Evolutionary conservation across 1,140 invertebrate species (phyloP).

Genomic region (Zaprionus ornatus): DNA sequence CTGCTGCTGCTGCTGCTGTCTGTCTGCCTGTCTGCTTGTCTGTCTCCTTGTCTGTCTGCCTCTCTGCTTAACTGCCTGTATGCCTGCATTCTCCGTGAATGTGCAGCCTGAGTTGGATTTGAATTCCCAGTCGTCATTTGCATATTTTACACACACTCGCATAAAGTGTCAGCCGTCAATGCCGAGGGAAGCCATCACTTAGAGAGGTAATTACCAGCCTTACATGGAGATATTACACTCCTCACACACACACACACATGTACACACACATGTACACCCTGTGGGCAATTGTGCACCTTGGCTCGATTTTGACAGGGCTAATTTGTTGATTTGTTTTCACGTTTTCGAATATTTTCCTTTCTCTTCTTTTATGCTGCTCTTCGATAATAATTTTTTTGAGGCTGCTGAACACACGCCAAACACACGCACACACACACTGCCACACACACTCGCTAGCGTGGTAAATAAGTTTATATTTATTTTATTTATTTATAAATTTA

Average conservation of each 20-base stretch:
- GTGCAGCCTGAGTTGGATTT: conserved; percentile 20
- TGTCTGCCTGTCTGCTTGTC: conserved; percentile 8
- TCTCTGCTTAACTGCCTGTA: conserved; percentile 3
- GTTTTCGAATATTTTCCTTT: conserved; percentile 18
- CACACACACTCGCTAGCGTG: not conserved
- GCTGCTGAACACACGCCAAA: conserved; percentile 16
- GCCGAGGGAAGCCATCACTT: conserved; percentile 55
- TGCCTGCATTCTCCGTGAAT: conserved; percentile 16
- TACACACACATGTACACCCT: conserved; percentile 7
- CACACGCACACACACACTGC: conserved; percentile 14
- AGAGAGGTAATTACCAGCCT: conserved; percentile 28
- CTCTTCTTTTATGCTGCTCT: conserved; percentile 22
- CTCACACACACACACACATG: conserved; percentile 3
- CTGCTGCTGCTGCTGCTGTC: not conserved
- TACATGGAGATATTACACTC: conserved; percentile 20
- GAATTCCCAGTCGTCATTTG: conserved; percentile 58
- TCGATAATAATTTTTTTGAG: conserved; percentile 37
- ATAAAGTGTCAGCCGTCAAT: conserved; percentile 61
- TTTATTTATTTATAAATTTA: conserved; percentile 79
- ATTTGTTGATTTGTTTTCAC: conserved; percentile 70
- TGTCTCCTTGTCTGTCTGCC: not conserved
- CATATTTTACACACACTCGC: conserved; percentile 38
- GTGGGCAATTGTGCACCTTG: conserved; percentile 17
- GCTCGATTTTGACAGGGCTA: conserved; percentile 39
- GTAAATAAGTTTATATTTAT: conserved; percentile 56